Percentiles rank a stretch among this genome's conserved stretches.
These are phyloP conservation scores for Ceuthmochares aereus DNA, from an alignment of 2,113 vertebrate species.

Conservation along the genomic window DNA sequence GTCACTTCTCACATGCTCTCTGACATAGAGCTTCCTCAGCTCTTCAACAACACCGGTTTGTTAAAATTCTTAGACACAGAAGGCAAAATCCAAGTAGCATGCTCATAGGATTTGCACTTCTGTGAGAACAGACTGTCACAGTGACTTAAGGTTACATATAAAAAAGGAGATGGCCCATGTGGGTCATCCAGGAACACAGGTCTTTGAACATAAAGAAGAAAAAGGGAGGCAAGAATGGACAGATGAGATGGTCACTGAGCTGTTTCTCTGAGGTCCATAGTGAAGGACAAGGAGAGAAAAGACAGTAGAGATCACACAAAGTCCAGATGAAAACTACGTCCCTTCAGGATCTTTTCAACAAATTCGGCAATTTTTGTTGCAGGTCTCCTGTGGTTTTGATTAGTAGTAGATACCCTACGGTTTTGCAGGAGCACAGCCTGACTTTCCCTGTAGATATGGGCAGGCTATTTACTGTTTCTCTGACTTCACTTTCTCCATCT, in stretches of 20 bases:
- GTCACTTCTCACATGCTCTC: neutral
- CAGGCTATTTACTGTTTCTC: neutral
- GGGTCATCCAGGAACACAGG: neutral
- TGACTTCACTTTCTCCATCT: constrained; percentile 22
- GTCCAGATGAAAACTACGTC: neutral
- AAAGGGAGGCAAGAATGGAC: neutral
- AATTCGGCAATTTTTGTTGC: neutral
- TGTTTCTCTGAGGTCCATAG: neutral
- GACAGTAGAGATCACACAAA: neutral
- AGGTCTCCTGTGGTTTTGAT: neutral
- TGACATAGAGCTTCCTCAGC: neutral
- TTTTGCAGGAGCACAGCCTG: neutral
- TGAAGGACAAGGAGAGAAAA: neutral
- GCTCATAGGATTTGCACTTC: neutral
- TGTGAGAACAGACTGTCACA: neutral
- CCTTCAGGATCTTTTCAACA: neutral
- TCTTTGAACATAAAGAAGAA: neutral
- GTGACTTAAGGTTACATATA: neutral
- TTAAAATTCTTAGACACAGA: neutral
- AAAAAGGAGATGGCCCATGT: fast-evolving
- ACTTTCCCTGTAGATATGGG: neutral
- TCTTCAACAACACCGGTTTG: neutral
- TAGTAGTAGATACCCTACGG: neutral
- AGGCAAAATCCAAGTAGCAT: neutral
- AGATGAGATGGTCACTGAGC: neutral